phyloP scores from a whole-genome alignment of 2,888 invertebrate genomes.

The Polymixis flavicincta region DNA sequence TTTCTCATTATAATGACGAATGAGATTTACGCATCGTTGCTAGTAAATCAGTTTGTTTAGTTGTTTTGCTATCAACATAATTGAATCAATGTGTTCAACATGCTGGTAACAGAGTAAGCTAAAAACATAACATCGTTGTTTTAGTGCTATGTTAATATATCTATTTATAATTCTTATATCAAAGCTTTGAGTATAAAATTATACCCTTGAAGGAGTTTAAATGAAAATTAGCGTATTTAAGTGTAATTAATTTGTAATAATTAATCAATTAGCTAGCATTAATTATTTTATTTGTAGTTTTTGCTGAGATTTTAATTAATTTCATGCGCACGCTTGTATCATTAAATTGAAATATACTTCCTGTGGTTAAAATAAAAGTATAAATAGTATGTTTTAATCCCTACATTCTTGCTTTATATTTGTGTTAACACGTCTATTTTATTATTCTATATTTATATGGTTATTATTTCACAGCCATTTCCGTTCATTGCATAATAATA shows the following conservation, averaged over 20 bases:
- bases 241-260: conserved; percentile 50
- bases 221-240: conserved; percentile 44
- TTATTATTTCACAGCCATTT: conserved; percentile 29
- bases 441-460: conserved; percentile 18
- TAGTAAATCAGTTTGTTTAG: conserved; percentile 41
- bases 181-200: conserved; percentile 14
- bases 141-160: conserved; percentile 4
- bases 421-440: conserved; percentile 45
- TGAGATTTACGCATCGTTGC: conserved; percentile 46
- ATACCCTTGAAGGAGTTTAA: conserved; percentile 34
- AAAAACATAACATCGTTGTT: conserved; percentile 1
- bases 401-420: conserved; percentile 45
- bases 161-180: background rate
- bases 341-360: conserved; percentile 53
- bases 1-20: conserved; percentile 40
- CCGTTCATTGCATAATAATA: conserved; percentile 19
- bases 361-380: conserved; percentile 21
- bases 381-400: conserved; percentile 34
- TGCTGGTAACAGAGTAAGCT: conserved; percentile 19
- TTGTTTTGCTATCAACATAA: conserved; percentile 37
- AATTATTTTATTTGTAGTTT: conserved; percentile 51
- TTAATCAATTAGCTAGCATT: conserved; percentile 56
- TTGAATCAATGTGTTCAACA: conserved; percentile 13
- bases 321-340: conserved; percentile 57
- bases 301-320: conserved; percentile 58